Percentiles rank a stretch among this genome's conserved stretches.
These are phyloP conservation scores for Gallinago stenura DNA, from an alignment of 2,797 vertebrate species.

Conservation along the genomic window DNA sequence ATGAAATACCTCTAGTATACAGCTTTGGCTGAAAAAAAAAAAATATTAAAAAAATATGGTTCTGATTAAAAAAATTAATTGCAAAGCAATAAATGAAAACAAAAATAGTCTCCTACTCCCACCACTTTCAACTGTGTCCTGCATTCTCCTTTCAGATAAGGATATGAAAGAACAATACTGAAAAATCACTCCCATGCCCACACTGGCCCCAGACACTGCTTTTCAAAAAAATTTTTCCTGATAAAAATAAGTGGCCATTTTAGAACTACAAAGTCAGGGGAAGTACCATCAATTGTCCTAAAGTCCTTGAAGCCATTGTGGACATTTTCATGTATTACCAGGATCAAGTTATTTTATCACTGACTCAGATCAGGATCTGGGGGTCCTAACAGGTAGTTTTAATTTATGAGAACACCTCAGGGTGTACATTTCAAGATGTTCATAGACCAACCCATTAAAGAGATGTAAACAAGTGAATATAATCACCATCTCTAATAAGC, in stretches of 20 bases:
- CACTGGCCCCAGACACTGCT: background rate
- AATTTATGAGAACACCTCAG: background rate
- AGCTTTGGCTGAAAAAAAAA: background rate
- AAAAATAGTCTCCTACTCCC: background rate
- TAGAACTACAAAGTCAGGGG: background rate
- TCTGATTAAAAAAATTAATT: background rate
- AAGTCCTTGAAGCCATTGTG: background rate
- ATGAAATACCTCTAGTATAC: background rate
- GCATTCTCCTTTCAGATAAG: background rate
- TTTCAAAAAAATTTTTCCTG: background rate
- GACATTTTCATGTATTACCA: background rate
- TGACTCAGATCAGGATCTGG: background rate
- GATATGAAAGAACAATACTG: background rate
- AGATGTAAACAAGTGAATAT: background rate
- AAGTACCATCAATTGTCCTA: fast-evolving
- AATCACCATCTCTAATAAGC: background rate
- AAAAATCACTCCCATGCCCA: background rate
- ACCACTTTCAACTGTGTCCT: background rate
- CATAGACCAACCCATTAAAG: background rate
- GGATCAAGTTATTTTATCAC: background rate
- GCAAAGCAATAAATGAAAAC: background rate
- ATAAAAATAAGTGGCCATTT: background rate
- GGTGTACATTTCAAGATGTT: background rate
- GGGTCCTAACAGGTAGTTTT: background rate
- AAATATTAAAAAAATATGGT: no score